Evolutionary conservation across 1,140 invertebrate genomes (phyloP).

Genomic region (Drosophila oshimai): DNA sequence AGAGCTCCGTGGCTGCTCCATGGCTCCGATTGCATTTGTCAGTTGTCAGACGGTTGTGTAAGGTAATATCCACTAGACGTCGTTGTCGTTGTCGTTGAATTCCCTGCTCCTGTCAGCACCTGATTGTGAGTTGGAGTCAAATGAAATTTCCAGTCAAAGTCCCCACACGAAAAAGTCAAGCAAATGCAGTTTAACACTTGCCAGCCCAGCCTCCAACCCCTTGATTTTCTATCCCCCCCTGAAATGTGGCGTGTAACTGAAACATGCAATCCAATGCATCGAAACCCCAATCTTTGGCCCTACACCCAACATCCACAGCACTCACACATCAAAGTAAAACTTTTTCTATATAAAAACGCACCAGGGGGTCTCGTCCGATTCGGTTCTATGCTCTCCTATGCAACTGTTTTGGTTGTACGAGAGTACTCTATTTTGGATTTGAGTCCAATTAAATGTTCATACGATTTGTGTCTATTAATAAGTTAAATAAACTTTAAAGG

Average conservation of each 20-base stretch:
- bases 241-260: slow-evolving; percentile 66
- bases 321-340: slow-evolving; percentile 70
- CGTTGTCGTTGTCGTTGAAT: slow-evolving; percentile 11
- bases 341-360: slow-evolving; percentile 79
- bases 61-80: slow-evolving; percentile 44
- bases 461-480: neutral
- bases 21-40: slow-evolving; percentile 71
- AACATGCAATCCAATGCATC: slow-evolving; percentile 63
- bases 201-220: neutral
- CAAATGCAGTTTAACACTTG: slow-evolving; percentile 78
- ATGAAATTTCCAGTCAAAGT: slow-evolving; percentile 69
- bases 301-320: slow-evolving; percentile 10
- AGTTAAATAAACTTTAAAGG: neutral
- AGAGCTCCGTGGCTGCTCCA: slow-evolving; percentile 6
- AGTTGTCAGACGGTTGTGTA: slow-evolving; percentile 59
- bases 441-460: neutral
- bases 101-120: slow-evolving; percentile 55
- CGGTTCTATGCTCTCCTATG: slow-evolving; percentile 37
- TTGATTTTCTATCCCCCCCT: neutral
- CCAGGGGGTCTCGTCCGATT: slow-evolving; percentile 65
- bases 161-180: slow-evolving; percentile 46
- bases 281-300: slow-evolving; percentile 13
- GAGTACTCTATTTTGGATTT: neutral
- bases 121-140: slow-evolving; percentile 52
- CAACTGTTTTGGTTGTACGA: slow-evolving; percentile 24